phyloP scores from a whole-genome alignment of 2,797 vertebrate species.

The Fistularia commersonii region DNA sequence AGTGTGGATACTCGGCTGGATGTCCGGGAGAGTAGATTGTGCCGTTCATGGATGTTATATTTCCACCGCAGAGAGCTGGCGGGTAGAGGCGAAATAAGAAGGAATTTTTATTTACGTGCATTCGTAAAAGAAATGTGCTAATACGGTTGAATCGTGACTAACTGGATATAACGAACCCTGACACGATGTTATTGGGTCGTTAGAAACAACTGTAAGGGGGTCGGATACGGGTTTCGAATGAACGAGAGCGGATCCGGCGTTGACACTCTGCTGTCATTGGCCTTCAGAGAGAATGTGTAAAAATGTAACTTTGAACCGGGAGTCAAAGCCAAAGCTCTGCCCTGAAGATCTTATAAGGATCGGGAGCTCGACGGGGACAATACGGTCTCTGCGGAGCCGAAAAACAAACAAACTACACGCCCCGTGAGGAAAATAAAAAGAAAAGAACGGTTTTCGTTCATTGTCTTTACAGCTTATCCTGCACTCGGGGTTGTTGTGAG shows the following conservation, averaged over 20 bases:
- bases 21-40: slow-evolving; percentile 97
- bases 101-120: slow-evolving; percentile 30
- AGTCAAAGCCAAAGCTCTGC: slow-evolving; percentile 32
- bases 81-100: slow-evolving; percentile 34
- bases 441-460: no score
- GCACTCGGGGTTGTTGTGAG: no score
- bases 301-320: slow-evolving; percentile 41
- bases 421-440: no score
- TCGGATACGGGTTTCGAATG: slow-evolving; percentile 10
- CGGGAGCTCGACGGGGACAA: slow-evolving; percentile 12
- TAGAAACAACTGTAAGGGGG: slow-evolving; percentile 25
- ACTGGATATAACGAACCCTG: slow-evolving; percentile 47
- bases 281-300: slow-evolving; percentile 32
- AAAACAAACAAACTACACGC: no score
- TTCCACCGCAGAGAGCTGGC: slow-evolving; percentile 93
- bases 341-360: slow-evolving; percentile 18
- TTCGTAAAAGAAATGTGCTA: slow-evolving; percentile 39
- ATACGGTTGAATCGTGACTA: slow-evolving; percentile 24
- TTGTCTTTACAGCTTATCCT: no score
- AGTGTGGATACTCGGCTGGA: slow-evolving; percentile 95
- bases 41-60: slow-evolving; percentile 94
- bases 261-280: slow-evolving; percentile 24
- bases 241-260: slow-evolving; percentile 36
- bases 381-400: not conserved
- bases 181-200: slow-evolving; percentile 41